Base-by-base conservation (phyloP, 2,113 vertebrate genomes). In the Pseudois nayaur region DNA sequence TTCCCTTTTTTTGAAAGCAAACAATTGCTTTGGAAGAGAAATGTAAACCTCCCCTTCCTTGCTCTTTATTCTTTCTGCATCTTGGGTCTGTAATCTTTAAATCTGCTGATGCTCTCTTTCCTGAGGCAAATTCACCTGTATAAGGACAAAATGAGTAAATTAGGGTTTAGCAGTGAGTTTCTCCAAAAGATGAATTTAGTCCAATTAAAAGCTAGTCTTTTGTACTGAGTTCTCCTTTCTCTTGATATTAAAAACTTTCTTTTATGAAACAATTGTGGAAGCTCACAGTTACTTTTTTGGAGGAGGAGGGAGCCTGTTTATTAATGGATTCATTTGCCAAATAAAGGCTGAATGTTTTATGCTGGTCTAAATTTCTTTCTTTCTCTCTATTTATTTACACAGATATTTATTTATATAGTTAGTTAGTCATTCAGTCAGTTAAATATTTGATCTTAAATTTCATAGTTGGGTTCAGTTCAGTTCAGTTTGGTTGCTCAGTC, bases 141-240 rank as follows among this genome's bases (percentile, higher is more conserved):
- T 2, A 15, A 8, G 54, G 14, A 67, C 43, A 90, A 84, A 81
- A 67, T 6, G 27, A 76, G 43, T 88, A 94, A 82, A 60, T 19
- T 9, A 52, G 40, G 15, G 25, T 6, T 48, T n/a, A 60, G 25
- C 45, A 29, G 36, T 45, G 54, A 59, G 15, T 15, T n/a, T 88
- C 78, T 89, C 55, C 7, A 27, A 85, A 89, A 74, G 17, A 76
- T 23, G 84, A 87, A 96, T 92, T 54, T 45, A 50, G 82, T 50
- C 54, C 82, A 91, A 48, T 59, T 67, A 92, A 43, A 94, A 92
- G 87, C 11, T 81, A 45, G 15, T 43, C 55, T 71, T 93, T 62
- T 45, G 33, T 59, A 40, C 11, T 52, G 17, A 79, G 19, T 25
- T 95, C 29, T 62, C 33, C 40, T 54, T 62, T 29, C 84, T 62